phyloP scores from a whole-genome alignment of 2,797 vertebrate species.

The Chelonia mydas region DNA sequence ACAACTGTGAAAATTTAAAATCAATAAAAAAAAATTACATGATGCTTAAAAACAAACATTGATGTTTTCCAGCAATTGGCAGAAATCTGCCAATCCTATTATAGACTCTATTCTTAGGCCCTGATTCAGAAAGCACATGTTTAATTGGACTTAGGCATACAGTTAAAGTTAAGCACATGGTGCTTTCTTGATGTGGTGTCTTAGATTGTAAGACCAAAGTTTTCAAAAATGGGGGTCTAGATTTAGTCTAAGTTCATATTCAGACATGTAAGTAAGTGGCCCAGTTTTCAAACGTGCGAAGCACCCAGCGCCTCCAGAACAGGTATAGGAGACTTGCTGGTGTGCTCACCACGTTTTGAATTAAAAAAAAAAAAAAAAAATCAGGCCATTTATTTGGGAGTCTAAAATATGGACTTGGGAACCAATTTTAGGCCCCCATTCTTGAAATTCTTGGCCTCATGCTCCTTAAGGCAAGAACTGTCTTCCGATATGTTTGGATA shows the following conservation, averaged over 20 bases:
- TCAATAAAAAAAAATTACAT: not conserved
- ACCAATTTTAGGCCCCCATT: not conserved
- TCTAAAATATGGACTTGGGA: not conserved
- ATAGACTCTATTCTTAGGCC: too few species aligned
- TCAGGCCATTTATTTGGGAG: not conserved
- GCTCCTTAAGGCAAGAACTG: not conserved
- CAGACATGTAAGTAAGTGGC: not conserved
- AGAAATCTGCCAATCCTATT: too few species aligned
- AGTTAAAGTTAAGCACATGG: too few species aligned
- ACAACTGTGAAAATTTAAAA: not conserved
- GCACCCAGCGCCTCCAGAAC: not conserved
- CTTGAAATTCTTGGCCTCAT: not conserved
- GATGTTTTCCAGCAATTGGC: too few species aligned
- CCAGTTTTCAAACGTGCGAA: rapidly evolving
- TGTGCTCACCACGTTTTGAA: not conserved
- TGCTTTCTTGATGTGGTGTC: not conserved
- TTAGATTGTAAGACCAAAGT: not conserved
- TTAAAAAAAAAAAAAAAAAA: not conserved
- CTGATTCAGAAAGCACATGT: too few species aligned
- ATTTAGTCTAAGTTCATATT: not conserved
- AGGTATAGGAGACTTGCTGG: not conserved
- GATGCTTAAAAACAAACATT: not conserved
- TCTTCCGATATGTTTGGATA: not conserved
- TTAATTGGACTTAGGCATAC: too few species aligned
- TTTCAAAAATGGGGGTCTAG: not conserved